Evolutionary conservation across 2,888 invertebrate genomes (phyloP), one percentile per base, ranked within the genome.

Genomic region (Tortrix viridana): DNA sequence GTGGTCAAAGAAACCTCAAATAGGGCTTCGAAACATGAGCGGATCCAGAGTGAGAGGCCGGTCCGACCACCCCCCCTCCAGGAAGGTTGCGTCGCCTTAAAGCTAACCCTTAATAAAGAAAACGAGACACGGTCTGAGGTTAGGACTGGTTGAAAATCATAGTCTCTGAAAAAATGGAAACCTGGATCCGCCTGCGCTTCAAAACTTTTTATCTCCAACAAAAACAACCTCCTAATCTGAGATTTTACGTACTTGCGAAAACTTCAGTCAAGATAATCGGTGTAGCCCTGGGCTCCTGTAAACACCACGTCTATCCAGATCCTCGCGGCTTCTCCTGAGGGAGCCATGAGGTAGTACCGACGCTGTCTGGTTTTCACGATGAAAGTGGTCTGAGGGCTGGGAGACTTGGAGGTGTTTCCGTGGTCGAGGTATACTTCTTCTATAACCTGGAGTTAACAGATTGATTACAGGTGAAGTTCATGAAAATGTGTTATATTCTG

Each of bases 381-480:
- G 84, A 99, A 98, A 2, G 98, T 98, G 66, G 98, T 94, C 65
- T 97, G 96, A 0, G 98, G 97, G 74, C 96, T 97, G 1, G 98
- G 98, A 57, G 98, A 98, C 86, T 97, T 97, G 0, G 97, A 96
- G 1, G 96, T 96, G 85, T 98, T 97, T 79, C 97, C 94, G 88
- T 99, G 98, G 88, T 99, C 99, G 69, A 98, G 94, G 85, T 98
- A 99, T 14, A 99, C 99, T 91, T 99, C 98, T 89, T 98, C 97
- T 74, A 99, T 98, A 37, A 98, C 97, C 96, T 98, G 93, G 43
- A 20, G 19, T 7, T 14, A 9, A 18, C 1, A 72, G 2, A 32
- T 32, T 9, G n/a, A n/a, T n/a, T n/a, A n/a, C n/a, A n/a, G n/a
- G n/a, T n/a, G n/a, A n/a, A n/a, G n/a, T n/a, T n/a, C n/a, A n/a